phyloP scores from a whole-genome alignment of 2,797 vertebrate genomes.

The Phataginus tricuspis region DNA sequence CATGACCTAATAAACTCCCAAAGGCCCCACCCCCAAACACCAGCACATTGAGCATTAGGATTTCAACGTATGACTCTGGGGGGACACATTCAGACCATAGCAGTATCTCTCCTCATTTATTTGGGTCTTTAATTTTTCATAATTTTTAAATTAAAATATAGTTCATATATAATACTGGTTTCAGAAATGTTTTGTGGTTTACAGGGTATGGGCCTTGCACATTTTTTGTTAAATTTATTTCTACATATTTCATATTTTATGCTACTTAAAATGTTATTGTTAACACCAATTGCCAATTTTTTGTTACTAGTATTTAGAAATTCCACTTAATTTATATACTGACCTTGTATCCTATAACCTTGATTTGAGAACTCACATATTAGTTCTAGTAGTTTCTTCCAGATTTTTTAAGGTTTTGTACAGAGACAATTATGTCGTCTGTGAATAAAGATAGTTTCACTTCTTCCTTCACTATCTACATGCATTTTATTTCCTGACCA shows the following conservation, averaged over 20 bases:
- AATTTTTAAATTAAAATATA: no score
- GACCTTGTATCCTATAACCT: background rate
- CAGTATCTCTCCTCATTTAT: background rate
- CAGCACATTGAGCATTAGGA: background rate
- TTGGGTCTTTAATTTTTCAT: background rate
- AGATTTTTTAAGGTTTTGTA: background rate
- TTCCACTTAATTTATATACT: background rate
- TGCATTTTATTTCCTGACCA: background rate
- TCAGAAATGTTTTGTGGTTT: slow-evolving; percentile 11
- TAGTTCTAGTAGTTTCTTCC: background rate
- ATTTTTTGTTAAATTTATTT: background rate
- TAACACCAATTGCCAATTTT: background rate
- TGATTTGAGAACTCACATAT: background rate
- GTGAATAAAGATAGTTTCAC: background rate
- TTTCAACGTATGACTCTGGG: background rate
- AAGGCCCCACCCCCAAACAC: background rate
- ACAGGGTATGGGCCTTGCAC: background rate
- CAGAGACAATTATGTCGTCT: background rate
- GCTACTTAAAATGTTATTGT: background rate
- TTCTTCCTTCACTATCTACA: background rate
- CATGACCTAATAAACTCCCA: background rate
- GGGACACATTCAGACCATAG: background rate
- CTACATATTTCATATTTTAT: background rate
- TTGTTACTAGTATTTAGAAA: background rate
- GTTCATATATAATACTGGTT: no score